phyloP scores from a whole-genome alignment of 2,113 vertebrate species.

The Callaeas wilsoni region DNA sequence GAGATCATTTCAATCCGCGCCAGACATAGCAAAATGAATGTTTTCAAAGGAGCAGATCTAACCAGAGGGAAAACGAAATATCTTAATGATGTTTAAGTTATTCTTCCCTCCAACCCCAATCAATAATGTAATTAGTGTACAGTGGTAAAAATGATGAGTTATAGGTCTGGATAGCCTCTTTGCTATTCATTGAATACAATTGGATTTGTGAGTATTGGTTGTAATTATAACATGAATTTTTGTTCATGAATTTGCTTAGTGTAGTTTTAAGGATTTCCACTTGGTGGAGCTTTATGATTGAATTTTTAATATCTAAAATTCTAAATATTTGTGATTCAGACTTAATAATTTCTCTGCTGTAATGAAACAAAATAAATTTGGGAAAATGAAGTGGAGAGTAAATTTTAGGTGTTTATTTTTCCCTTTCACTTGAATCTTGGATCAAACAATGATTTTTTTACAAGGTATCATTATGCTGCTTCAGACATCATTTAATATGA shows the following conservation, averaged over 20 bases:
- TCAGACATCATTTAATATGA: not conserved
- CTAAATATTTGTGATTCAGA: not conserved
- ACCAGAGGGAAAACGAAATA: not conserved
- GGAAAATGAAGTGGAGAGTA: slow-evolving; percentile 31
- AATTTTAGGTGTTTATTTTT: not conserved
- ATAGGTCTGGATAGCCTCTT: not conserved
- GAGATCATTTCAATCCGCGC: not conserved
- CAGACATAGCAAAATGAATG: not conserved
- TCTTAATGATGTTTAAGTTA: not conserved
- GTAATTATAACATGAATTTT: not conserved
- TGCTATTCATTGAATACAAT: not conserved
- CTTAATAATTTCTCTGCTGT: not conserved
- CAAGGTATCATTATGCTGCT: not conserved
- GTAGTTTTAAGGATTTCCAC: slow-evolving; percentile 72
- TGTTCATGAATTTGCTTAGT: not conserved
- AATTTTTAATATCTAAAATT: slow-evolving; percentile 63
- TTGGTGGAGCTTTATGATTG: slow-evolving; percentile 81
- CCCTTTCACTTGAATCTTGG: not conserved
- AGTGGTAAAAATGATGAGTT: not conserved
- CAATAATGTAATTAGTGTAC: not conserved
- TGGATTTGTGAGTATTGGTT: not conserved
- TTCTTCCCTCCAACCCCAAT: not conserved
- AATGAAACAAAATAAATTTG: not conserved
- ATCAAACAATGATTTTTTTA: not conserved
- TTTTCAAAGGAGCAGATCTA: not conserved